Conservation (phyloP, 2,888 invertebrate species). For the Pandemis cinnamomeana region DNA sequence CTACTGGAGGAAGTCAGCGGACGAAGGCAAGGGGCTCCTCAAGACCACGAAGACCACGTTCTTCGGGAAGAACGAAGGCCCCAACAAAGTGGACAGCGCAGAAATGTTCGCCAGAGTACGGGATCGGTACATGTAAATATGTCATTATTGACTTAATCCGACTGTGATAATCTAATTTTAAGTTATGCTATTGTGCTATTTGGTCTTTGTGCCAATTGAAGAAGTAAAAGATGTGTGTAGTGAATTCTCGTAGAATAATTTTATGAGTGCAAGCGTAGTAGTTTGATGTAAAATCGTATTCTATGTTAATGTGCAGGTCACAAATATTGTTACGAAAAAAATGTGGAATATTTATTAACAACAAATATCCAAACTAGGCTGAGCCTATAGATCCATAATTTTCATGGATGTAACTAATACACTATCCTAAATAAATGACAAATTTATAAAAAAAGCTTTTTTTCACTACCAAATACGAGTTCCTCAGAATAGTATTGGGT, state of each 20-base stretch:
- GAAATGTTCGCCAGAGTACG: constrained; percentile 78
- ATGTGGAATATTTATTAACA: no score
- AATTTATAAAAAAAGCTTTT: neutral
- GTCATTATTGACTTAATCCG: constrained; percentile 15
- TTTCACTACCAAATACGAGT: neutral
- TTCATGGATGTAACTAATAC: neutral
- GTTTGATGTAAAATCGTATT: neutral
- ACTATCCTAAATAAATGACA: constrained; percentile 19
- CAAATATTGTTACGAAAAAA: constrained; percentile 12
- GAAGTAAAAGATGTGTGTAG: neutral
- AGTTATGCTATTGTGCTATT: constrained; percentile 11
- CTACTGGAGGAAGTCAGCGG: constrained; percentile 87
- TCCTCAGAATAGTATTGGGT: no score
- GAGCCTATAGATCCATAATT: no score
- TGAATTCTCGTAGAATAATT: neutral
- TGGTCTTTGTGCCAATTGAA: neutral
- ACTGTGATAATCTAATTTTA: constrained; percentile 47
- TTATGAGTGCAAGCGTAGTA: neutral
- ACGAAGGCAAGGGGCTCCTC: constrained; percentile 76
- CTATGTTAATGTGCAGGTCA: constrained; percentile 5
- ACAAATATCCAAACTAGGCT: no score
- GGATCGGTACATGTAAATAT: constrained; percentile 68
- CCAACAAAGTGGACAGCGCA: constrained; percentile 74
- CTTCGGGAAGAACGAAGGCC: constrained; percentile 81
- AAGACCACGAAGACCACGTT: constrained; percentile 85